Evolutionary conservation across 2,797 vertebrate genomes (phyloP).

Genomic region (Rallus crepitans): DNA sequence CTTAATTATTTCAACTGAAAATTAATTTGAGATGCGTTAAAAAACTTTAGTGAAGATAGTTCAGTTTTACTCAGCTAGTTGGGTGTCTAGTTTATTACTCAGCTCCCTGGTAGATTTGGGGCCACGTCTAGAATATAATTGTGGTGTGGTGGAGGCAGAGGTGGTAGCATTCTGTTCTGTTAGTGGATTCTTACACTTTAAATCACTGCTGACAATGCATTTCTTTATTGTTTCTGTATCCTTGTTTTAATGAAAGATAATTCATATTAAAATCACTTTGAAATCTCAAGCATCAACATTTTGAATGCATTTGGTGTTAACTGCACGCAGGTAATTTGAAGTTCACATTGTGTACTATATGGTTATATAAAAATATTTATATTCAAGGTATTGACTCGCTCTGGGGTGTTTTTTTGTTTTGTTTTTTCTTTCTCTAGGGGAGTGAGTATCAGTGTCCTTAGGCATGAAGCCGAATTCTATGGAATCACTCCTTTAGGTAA

Average conservation of each 20-base stretch:
- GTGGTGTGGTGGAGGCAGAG: background rate
- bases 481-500: slow-evolving; percentile 97
- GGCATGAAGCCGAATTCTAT: slow-evolving; percentile 98
- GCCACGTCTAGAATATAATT: background rate
- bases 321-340: background rate
- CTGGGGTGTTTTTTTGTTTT: background rate
- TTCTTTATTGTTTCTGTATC: background rate
- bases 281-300: background rate
- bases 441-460: slow-evolving; percentile 93
- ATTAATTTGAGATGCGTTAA: background rate
- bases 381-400: background rate
- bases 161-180: background rate
- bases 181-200: background rate
- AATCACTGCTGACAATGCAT: background rate
- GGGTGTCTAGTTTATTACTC: background rate
- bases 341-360: background rate
- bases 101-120: background rate
- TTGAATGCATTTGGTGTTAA: background rate
- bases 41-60: background rate
- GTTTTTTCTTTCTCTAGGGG: slow-evolving; percentile 82
- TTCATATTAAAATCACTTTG: background rate
- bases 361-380: background rate
- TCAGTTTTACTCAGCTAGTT: background rate
- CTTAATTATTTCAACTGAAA: background rate
- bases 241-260: background rate